Base-by-base conservation (phyloP, 2,797 vertebrate species). In the Eulemur albifrons region DNA sequence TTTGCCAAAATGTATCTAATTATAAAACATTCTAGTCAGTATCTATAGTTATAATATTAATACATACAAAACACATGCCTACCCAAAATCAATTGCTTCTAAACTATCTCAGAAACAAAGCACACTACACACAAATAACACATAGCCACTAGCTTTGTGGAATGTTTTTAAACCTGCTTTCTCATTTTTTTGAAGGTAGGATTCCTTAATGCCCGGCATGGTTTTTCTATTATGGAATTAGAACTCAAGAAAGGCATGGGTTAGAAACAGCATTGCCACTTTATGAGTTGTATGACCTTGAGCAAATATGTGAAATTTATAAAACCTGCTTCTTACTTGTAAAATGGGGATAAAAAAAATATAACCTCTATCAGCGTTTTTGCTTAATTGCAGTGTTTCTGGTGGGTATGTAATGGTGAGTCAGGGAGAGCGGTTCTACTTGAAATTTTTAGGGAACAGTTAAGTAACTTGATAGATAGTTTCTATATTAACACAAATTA, bases 261-360 rank as follows among this genome's bases (percentile, higher is more conserved):
- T 81, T 75, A 73, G 77, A 94, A 96, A 93, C 7, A 61, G 40
- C 61, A 81, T 80, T 93, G 61, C 61, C 9, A 52, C 17, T 69
- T 79, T 50, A 18, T 25, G 23, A 94, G 92, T 32, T 75, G 25
- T 54, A 72, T 15, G 40, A 90, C 63, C n/a, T 77, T 35, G 79
- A 79, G 32, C 57, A 48, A 94, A 27, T 40, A 20, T 23, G 57
- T 75, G 65, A 95, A 84, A 35, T 52, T 88, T 73, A 90, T 18
- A 79, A 94, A 97, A 81, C 48, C 25, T 27, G 45, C 90, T 93
- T 94, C 88, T 93, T 76, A 48, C 87, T 90, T 96, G 73, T 84
- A 80, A 96, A 96, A 86, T 63, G 73, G 84, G 63, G 35, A 82
- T 50, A 45, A 67, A 67, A 85, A 3, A n/a, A 48, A 86, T 27